Base-by-base conservation (phyloP, 2,113 vertebrate species). In the Fregata magnificens region DNA sequence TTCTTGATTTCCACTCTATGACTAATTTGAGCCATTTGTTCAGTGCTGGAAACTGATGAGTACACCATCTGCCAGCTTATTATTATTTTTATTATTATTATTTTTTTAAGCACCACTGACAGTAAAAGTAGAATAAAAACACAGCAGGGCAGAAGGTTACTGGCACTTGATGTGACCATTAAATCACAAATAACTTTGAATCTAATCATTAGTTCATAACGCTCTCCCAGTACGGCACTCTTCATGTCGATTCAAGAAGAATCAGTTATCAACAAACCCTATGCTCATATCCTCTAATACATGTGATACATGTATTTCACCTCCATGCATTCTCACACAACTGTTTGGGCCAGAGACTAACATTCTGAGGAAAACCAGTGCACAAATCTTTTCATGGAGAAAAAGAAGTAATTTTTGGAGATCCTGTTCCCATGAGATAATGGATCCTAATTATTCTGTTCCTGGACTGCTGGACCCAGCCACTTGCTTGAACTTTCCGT, bases 11-110 rank as follows among this genome's bases (percentile, higher is more conserved):
- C 90, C 22, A 77, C 44, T 58, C 87, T 96, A n/a, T 94, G 81
- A 93, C 86, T 98, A 97, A 97, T 95, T 93, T 70, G 70, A 97
- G 81, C 78, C 93, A 92, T 93, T 98, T 96, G 38, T 83, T 97
- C 65, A 74, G 59, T 29, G 11, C 28, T 83, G 84, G 81, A 96
- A 94, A 94, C 65, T 95, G 94, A 95, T 70, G 71, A 94, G 65
- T 66, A 79, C 45, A 58, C 79, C 80, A 95, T 69, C 87, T 95
- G 80, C 47, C 76, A 83, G n/a, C 79, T 97, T 66, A 52, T 91
- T 96, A 59, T 88, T 86, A 29, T 88, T 95, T 56, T 40, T 71
- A 31, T 62, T 65, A 13, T 56, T 73, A 26, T 70, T 42, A 19
- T 44, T 92, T 86, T 93, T 84, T 36, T 36, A 87, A 85, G 73